Evolutionary conservation across 2,113 vertebrate genomes (phyloP).

Genomic region (Martes martes): DNA sequence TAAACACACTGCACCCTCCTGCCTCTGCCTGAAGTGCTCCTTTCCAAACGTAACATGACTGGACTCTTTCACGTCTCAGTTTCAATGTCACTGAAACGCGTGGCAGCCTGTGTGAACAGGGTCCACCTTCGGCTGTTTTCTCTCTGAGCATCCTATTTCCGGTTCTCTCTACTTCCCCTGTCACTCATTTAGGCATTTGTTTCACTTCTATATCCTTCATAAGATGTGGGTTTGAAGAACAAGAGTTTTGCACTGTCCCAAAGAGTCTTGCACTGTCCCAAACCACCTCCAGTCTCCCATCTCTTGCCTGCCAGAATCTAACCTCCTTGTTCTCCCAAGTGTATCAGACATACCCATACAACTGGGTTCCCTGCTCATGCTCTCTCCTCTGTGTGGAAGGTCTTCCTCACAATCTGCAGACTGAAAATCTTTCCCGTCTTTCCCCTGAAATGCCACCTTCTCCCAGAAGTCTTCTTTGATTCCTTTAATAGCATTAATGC

Average conservation of each 20-base stretch:
- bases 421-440: background rate
- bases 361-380: accelerated
- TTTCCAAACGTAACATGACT: background rate
- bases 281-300: background rate
- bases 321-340: background rate
- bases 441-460: background rate
- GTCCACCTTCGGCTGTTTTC: background rate
- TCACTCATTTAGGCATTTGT: background rate
- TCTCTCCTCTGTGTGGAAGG: background rate
- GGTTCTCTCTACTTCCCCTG: background rate
- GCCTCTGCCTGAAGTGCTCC: background rate
- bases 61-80: background rate
- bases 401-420: background rate
- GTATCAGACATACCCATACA: background rate
- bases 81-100: background rate
- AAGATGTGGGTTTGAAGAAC: background rate
- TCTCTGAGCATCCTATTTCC: background rate
- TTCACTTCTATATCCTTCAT: background rate
- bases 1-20: background rate
- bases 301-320: background rate
- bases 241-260: background rate
- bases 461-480: background rate
- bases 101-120: background rate
- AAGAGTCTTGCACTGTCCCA: background rate
- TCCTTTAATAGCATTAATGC: background rate